Evolutionary conservation across 2,888 invertebrate species (phyloP).

Genomic region (Invenusta paracnida): DNA sequence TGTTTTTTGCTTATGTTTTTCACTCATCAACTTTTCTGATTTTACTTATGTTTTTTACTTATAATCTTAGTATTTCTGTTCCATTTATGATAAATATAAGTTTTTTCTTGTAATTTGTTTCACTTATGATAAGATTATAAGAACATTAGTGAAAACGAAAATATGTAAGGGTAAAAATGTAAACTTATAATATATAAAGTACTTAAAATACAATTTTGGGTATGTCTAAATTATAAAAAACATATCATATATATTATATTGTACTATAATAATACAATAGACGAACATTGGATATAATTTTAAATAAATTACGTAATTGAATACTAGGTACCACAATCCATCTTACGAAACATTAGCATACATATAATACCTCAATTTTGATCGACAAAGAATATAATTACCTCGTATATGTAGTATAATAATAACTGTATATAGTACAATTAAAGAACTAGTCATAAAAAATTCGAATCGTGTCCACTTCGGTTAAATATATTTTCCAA

Average conservation of each 20-base stretch:
- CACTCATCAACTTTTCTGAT: slow-evolving; percentile 2
- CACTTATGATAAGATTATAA: slow-evolving; percentile 25
- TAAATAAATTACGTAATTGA: slow-evolving; percentile 23
- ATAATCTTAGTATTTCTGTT: slow-evolving; percentile 20
- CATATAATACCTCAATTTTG: too few species aligned
- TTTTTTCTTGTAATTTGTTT: background rate
- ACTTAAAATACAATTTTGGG: background rate
- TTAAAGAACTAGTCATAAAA: too few species aligned
- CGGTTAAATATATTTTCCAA: too few species aligned
- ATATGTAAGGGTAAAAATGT: slow-evolving; percentile 21
- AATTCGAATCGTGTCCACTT: too few species aligned
- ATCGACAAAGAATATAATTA: too few species aligned
- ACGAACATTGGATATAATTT: background rate
- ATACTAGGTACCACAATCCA: background rate
- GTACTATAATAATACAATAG: slow-evolving; percentile 7
- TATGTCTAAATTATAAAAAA: slow-evolving; percentile 25
- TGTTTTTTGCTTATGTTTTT: background rate
- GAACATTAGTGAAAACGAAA: slow-evolving; percentile 12
- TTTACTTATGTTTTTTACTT: too few species aligned
- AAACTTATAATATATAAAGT: slow-evolving; percentile 14
- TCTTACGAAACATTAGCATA: too few species aligned
- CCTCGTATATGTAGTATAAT: too few species aligned
- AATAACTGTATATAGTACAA: too few species aligned
- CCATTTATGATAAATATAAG: slow-evolving; percentile 11
- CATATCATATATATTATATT: background rate